Evolutionary conservation across 2,113 vertebrate genomes (phyloP).

Genomic region (Callipepla squamata): DNA sequence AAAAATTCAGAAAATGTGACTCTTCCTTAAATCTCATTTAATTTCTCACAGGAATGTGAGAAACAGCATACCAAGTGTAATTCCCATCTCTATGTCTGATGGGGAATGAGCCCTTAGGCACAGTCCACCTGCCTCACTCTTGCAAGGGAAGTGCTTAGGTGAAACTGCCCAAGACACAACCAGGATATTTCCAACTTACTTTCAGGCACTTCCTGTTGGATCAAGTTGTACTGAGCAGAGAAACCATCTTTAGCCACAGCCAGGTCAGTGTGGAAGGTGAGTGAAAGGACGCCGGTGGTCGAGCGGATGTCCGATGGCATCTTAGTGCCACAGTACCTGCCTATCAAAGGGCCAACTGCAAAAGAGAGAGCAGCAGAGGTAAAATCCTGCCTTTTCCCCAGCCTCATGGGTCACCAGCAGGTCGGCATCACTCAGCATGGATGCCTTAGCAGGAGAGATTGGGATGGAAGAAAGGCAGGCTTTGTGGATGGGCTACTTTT

Average conservation of each 20-base stretch:
- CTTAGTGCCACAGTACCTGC: constrained; percentile 93
- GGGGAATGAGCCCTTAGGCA: not conserved
- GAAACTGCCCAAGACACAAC: not conserved
- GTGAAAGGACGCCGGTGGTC: constrained; percentile 90
- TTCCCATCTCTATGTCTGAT: not conserved
- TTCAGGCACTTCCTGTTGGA: constrained; percentile 90
- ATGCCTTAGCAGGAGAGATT: accelerated
- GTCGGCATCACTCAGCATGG: not conserved
- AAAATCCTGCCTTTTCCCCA: not conserved
- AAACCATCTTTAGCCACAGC: constrained; percentile 98
- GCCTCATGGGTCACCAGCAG: not conserved
- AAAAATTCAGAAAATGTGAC: not conserved
- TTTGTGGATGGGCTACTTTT: not conserved
- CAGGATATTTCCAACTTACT: constrained; percentile 82
- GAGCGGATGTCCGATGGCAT: constrained; percentile 94
- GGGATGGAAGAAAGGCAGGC: not conserved
- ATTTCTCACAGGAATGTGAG: not conserved
- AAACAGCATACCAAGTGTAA: not conserved
- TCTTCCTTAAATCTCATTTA: not conserved
- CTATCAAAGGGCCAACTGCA: constrained; percentile 94
- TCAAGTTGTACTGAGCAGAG: constrained; percentile 94
- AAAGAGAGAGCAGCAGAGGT: constrained; percentile 50
- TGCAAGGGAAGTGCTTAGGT: not conserved
- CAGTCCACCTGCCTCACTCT: not conserved
- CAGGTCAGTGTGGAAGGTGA: constrained; percentile 97